A percentile compares a stretch with the other conserved stretches of the same genome.
These are phyloP conservation scores for Colaptes auratus DNA, from an alignment of 2,113 vertebrate genomes.

Conservation along the genomic window DNA sequence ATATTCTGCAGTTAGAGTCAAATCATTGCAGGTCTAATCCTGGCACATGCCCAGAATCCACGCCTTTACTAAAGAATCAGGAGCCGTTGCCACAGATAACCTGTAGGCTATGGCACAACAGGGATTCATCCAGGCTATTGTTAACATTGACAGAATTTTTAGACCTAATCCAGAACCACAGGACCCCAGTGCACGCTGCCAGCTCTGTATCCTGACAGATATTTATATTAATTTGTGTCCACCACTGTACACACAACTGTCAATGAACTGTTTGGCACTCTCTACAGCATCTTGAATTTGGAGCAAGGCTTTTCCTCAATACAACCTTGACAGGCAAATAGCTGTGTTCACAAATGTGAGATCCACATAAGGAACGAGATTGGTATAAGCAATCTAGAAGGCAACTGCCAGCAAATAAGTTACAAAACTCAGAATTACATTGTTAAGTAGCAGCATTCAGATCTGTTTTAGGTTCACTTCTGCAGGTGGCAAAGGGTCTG, in stretches of 20 bases:
- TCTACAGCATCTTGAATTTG: not conserved
- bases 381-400: not conserved
- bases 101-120: not conserved
- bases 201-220: not conserved
- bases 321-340: not conserved
- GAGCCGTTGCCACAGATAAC: not conserved
- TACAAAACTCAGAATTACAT: not conserved
- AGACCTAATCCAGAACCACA: not conserved
- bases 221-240: not conserved
- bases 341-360: not conserved
- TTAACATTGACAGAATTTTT: not conserved
- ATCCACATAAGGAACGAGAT: not conserved
- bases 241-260: not conserved
- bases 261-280: not conserved
- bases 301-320: not conserved
- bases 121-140: not conserved
- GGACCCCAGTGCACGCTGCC: not conserved
- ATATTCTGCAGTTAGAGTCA: conserved; percentile 6
- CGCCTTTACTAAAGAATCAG: not conserved
- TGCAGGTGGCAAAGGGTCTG: not conserved
- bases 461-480: not conserved
- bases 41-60: not conserved
- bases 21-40: not conserved
- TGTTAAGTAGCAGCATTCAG: not conserved
- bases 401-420: not conserved